Conservation (phyloP, 2,888 invertebrate genomes). For the Auanema freiburgensis region DNA sequence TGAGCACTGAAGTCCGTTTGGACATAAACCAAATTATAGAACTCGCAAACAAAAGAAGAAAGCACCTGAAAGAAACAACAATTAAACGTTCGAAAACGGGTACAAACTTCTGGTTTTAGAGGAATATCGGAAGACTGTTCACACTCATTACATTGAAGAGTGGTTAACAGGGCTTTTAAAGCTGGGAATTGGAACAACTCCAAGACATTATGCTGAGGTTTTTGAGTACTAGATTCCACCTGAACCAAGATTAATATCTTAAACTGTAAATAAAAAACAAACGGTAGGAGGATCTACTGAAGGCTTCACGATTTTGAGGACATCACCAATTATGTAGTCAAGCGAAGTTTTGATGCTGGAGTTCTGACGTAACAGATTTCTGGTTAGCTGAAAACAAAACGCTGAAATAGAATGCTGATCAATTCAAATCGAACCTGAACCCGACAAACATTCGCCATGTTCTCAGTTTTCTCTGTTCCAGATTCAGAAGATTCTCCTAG, state of each 20-base stretch:
- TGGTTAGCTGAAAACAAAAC: conserved; percentile 11
- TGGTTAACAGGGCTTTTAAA: conserved; percentile 47
- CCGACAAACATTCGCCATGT: conserved; percentile 45
- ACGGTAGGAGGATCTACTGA: neutral
- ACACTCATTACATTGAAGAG: conserved; percentile 25
- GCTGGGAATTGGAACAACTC: conserved; percentile 61
- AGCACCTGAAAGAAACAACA: conserved; percentile 71
- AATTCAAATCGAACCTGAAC: conserved; percentile 33
- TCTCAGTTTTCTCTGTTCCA: conserved; percentile 19
- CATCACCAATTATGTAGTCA: conserved; percentile 42
- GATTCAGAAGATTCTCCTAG: conserved; percentile 29
- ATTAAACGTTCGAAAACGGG: neutral
- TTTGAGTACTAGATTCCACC: conserved; percentile 3
- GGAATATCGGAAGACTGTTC: neutral
- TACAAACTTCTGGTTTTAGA: conserved; percentile 25
- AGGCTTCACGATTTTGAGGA: conserved; percentile 22
- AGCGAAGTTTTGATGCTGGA: conserved; percentile 38
- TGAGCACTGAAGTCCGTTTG: conserved; percentile 85
- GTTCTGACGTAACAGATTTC: conserved; percentile 29
- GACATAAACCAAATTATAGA: conserved; percentile 88
- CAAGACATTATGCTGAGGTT: conserved; percentile 36
- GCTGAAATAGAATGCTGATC: conserved; percentile 12
- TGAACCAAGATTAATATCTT: too few species aligned
- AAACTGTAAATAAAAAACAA: too few species aligned
- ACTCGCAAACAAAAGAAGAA: conserved; percentile 96